phyloP scores from a whole-genome alignment of 2,113 vertebrate genomes.

The Carollia perspicillata region DNA sequence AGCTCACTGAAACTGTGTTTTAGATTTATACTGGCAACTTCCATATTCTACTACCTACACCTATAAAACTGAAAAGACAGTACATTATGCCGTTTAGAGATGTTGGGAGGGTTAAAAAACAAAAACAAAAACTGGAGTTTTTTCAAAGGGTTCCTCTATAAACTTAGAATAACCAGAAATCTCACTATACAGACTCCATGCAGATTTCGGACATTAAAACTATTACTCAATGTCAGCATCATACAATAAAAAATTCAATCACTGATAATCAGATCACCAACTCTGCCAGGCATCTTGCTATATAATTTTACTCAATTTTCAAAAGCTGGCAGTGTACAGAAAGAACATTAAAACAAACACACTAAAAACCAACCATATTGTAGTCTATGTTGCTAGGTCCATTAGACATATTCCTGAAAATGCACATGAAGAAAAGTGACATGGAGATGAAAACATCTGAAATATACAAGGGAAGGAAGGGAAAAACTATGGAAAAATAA shows the following conservation, averaged over 20 bases:
- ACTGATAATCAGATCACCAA: not conserved
- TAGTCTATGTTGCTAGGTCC: not conserved
- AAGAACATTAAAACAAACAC: constrained; percentile 47
- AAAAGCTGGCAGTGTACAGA: not conserved
- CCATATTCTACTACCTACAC: not conserved
- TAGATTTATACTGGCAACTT: not conserved
- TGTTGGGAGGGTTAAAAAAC: not conserved
- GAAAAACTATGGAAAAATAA: not conserved
- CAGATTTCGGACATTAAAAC: not conserved
- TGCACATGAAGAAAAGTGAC: not conserved
- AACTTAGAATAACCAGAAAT: not conserved
- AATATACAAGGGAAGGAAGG: not conserved
- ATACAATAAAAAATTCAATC: constrained; percentile 18
- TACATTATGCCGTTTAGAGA: not conserved
- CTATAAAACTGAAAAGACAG: not conserved
- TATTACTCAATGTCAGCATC: not conserved
- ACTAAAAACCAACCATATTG: not conserved
- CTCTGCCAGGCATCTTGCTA: not conserved
- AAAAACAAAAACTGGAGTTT: not conserved
- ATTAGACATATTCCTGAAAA: not conserved
- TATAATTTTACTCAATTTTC: not conserved
- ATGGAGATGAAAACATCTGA: not conserved
- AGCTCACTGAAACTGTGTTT: not conserved
- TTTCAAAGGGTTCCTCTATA: not conserved
- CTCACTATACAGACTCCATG: not conserved